phyloP scores from a whole-genome alignment of 2,797 vertebrate species.

The Xenops minutus region DNA sequence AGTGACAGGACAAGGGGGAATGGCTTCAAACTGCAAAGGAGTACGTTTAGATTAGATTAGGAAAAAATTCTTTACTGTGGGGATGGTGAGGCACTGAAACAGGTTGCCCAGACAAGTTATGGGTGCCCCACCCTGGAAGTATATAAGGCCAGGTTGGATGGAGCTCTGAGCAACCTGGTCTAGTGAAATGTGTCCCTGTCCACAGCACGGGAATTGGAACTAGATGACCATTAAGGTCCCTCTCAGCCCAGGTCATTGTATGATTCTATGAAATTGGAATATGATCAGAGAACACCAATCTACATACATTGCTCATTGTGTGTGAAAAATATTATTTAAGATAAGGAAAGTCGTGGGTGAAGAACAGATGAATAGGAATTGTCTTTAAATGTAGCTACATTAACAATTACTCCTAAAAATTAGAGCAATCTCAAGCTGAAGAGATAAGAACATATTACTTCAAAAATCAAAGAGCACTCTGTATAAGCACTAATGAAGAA shows the following conservation, averaged over 20 bases:
- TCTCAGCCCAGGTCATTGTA: not conserved
- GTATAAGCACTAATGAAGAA: not conserved
- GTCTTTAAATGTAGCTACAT: not conserved
- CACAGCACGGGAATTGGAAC: not conserved
- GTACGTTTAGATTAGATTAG: not conserved
- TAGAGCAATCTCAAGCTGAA: not conserved
- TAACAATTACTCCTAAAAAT: not conserved
- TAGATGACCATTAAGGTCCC: not conserved
- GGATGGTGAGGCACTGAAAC: not conserved
- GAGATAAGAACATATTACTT: not conserved
- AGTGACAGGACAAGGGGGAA: not conserved
- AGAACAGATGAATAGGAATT: not conserved
- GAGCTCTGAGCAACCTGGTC: not conserved
- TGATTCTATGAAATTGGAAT: not conserved
- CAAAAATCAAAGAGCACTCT: not conserved
- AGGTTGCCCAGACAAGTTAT: not conserved
- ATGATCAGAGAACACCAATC: not conserved
- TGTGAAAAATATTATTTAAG: not conserved
- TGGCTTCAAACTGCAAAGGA: not conserved
- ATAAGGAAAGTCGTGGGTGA: not conserved
- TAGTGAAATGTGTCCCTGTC: not conserved
- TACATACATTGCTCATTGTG: not conserved
- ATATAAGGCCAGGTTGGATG: not conserved
- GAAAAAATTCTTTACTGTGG: not conserved
- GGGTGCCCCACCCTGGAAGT: not conserved